Evolutionary conservation across 2,113 vertebrate species (phyloP), one percentile per base, ranked within the genome.

Genomic region (Ursus arctos): DNA sequence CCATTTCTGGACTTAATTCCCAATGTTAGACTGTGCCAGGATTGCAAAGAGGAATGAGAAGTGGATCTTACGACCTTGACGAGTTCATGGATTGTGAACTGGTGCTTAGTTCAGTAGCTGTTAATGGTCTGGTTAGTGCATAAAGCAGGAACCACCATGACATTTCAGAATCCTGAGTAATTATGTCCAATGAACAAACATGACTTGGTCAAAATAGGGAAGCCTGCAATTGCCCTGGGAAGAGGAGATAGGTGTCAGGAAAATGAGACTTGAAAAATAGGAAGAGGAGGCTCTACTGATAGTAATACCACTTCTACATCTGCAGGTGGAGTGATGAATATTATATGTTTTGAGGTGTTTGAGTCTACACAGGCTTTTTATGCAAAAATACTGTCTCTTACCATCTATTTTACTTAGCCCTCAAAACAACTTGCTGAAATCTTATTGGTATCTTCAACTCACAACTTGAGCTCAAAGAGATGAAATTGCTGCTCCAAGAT

Each of bases 401-500:
- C 69, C 7, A 65, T 90, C 65, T 69, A 18, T 88, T 84, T 89
- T 76, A n/a, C 71, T 84, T 89, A 95, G 18, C 31, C 9, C 59
- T 95, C 43, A 55, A 33, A 84, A 92, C 6, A 91, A n/a, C 61
- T 83, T 14, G 47, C 7, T 94, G 28, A 91, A 24, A 53, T 77
- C 36, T 43, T 49, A 81, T 8, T 51, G 26, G 36, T 81, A 36
- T 69, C 47, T 49, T 94, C 31, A 79, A 65, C 49, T 84, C 92
- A 92, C 11, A 57, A 84, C 57, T 63, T 11, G 80, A 31, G 90
- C 21, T 84, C 59, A 26, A 76, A 91, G 67, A 92, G 31, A 92
- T 77, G 51, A 88, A 97, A 69, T 94, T 63, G 67, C n/a, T 71
- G 31, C 63, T 51, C 88, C 7, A 72, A 94, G 85, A 88, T 97